Percentiles rank a stretch among this genome's conserved stretches.
These are phyloP conservation scores for Ophioninae sp. DNA, from an alignment of 2,888 invertebrate genomes.

Conservation along the genomic window DNA sequence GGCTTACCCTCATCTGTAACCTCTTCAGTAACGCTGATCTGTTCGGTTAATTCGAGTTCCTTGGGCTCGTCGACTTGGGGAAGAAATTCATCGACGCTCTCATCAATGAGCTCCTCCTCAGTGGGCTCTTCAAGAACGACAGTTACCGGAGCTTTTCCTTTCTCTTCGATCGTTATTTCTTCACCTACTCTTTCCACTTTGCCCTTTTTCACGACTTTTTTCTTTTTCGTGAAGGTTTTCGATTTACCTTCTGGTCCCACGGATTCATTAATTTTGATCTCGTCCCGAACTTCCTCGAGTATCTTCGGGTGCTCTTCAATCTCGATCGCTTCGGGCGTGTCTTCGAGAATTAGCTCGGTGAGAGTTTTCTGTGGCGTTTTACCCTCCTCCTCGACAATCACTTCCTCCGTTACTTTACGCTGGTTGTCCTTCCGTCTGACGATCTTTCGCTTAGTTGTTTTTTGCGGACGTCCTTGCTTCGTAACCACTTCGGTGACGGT, in stretches of 20 bases:
- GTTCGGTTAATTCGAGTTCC: conserved; percentile 56
- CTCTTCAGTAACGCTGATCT: conserved; percentile 63
- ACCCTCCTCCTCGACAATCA: conserved; percentile 78
- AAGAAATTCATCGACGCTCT: conserved; percentile 58
- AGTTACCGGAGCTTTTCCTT: conserved; percentile 79
- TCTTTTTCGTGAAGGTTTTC: conserved; percentile 77
- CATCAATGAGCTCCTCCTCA: conserved; percentile 71
- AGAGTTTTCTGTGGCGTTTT: conserved; percentile 73
- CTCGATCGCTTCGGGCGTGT: conserved; percentile 50
- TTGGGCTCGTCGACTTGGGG: conserved; percentile 40
- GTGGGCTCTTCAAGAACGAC: conserved; percentile 79
- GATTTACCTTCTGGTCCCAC: conserved; percentile 74
- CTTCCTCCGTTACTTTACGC: conserved; percentile 63
- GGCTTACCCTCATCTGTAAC: conserved; percentile 68
- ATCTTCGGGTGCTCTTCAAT: conserved; percentile 51
- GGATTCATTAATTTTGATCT: conserved; percentile 74
- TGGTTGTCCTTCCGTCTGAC: conserved; percentile 76
- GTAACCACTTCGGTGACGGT: conserved; percentile 61
- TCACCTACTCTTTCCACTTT: conserved; percentile 74
- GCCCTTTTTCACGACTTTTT: conserved; percentile 74
- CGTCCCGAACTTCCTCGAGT: conserved; percentile 72
- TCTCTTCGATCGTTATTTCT: conserved; percentile 78
- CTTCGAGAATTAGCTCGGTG: conserved; percentile 70
- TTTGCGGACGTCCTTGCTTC: conserved; percentile 70
- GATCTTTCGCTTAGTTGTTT: conserved; percentile 69